Percentiles rank a stretch among this genome's conserved stretches.
Conservation (phyloP, 2,113 vertebrate genomes). For the Poecile atricapillus region DNA sequence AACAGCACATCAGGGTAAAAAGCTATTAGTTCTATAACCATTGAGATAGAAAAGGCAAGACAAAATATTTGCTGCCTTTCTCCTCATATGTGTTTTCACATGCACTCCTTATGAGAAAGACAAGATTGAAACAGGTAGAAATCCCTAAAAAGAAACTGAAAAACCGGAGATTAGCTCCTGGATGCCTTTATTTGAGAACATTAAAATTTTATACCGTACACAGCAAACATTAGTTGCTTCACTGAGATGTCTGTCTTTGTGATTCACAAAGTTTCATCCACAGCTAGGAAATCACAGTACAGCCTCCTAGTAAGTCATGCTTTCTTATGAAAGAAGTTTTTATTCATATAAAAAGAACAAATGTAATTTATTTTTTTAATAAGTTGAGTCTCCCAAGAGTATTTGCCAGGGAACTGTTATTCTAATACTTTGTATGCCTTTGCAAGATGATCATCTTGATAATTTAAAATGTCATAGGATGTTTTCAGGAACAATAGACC, state of each 20-base stretch:
- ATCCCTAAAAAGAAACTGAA: neutral
- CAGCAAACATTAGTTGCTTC: neutral
- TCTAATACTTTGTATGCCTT: constrained; percentile 5
- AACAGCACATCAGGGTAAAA: neutral
- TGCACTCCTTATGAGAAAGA: neutral
- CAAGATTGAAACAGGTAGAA: neutral
- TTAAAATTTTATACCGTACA: neutral
- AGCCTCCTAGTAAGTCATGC: neutral
- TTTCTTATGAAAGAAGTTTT: neutral
- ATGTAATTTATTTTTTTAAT: neutral
- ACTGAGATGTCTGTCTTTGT: neutral
- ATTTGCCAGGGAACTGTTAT: constrained; percentile 14
- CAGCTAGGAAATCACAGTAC: neutral
- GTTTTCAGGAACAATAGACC: constrained; percentile 10
- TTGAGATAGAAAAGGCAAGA: neutral
- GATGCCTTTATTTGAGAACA: neutral
- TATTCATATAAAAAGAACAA: constrained; percentile 1
- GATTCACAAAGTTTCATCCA: neutral
- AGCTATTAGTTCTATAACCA: neutral
- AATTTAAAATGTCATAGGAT: constrained; percentile 31
- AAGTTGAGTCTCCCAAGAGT: neutral
- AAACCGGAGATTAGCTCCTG: neutral
- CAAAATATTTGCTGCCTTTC: neutral
- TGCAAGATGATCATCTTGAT: constrained; percentile 13
- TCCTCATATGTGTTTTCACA: neutral